A percentile compares a stretch with the other conserved stretches of the same genome.
Evolutionary conservation across 1,140 invertebrate genomes (phyloP).

Genomic region (Tenebrio molitor): DNA sequence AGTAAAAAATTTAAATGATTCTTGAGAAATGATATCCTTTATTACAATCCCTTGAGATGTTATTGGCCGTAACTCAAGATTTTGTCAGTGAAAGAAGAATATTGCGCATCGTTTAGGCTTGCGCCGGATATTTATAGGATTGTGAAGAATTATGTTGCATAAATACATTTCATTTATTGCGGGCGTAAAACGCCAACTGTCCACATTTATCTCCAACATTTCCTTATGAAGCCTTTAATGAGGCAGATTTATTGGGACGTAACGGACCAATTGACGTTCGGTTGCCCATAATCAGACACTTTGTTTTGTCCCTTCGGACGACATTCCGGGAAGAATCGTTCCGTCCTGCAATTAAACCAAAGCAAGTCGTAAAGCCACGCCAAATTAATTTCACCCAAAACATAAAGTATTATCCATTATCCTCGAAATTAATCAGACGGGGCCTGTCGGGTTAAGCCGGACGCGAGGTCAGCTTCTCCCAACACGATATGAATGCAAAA

Average conservation of each 20-base stretch:
- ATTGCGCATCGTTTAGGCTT: constrained; percentile 26
- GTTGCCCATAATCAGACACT: too few species aligned
- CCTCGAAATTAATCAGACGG: constrained; percentile 42
- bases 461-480: constrained; percentile 33
- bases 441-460: constrained; percentile 32
- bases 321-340: too few species aligned
- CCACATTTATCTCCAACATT: neutral
- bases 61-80: constrained; percentile 29
- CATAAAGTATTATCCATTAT: constrained; percentile 46
- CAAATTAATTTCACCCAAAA: constrained; percentile 39
- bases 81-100: constrained; percentile 27
- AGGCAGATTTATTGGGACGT: too few species aligned
- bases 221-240: too few species aligned
- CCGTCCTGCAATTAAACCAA: constrained; percentile 4
- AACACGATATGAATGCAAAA: constrained; percentile 49
- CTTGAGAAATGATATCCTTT: constrained; percentile 20
- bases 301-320: too few species aligned
- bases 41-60: constrained; percentile 10
- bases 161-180: constrained; percentile 12
- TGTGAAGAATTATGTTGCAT: constrained; percentile 22
- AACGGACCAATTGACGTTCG: too few species aligned
- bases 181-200: neutral
- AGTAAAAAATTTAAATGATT: constrained; percentile 30
- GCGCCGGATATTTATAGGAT: constrained; percentile 8
- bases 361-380: neutral